Evolutionary conservation across 2,888 invertebrate genomes (phyloP), one percentile per base, ranked within the genome.

Genomic region (Hirtodrosophila confusa): DNA sequence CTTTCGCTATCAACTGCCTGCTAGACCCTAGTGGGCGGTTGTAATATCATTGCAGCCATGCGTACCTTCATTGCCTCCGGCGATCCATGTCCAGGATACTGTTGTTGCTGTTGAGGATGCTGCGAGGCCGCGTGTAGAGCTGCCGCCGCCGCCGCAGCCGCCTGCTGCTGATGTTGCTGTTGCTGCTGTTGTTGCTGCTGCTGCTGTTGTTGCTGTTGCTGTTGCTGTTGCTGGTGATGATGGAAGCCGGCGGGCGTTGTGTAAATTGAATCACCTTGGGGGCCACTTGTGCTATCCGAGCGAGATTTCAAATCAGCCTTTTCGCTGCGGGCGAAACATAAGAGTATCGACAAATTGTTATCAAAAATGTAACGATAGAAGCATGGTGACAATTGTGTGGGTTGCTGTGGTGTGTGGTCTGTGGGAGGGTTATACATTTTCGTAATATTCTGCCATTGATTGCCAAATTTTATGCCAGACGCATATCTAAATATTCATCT

Each of bases 31-130:
- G 96, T 96, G 92, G 97, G 96, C 89, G 96, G 95, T 93, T 96
- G 96, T 92, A 96, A 93, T 93, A 96, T 96, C 93, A 96, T 96
- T 91, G 97, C 96, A 90, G 96, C 96, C 92, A 96, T 95, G 93
- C 96, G 96, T 93, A 97, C 96, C 95, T 96, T 96, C 94, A 96
- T 95, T 92, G 95, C 95, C 93, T 94, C 96, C 89, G 94, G 96
- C 91, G 94, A 94, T 91, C 92, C 90, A 87, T 90, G 90, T 77
- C 85, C 89, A 55, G 85, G 82, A 77, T 89, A 88, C 68, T 89
- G 89, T 33, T 88, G 87, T 53, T 89, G 89, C 48, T 88, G 87
- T 53, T 89, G 89, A 48, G 83, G 83, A 66, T 90, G 89, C 47
- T 89, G 88, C 53, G 82, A 73, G 33, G 86, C 78, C 27, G 85